These are phyloP conservation scores for Phragmatobia fuliginosa DNA, from an alignment of 2,888 invertebrate genomes.

Conservation along the genomic window DNA sequence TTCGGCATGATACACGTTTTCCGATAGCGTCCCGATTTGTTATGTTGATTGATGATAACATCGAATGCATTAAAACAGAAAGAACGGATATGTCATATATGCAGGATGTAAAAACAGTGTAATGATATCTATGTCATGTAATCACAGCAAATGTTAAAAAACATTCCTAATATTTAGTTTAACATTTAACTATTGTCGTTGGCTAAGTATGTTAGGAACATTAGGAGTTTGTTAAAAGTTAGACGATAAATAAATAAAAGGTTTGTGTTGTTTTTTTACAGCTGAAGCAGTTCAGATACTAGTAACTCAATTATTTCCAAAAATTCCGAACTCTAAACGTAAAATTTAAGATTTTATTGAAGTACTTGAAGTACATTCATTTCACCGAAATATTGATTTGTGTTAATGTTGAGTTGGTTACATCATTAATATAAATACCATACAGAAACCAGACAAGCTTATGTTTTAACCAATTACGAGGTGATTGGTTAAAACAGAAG, in stretches of 20 bases:
- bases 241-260: no score
- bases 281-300: no score
- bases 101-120: neutral
- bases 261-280: no score
- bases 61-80: constrained; percentile 42
- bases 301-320: no score
- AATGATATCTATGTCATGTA: constrained; percentile 1
- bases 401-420: neutral
- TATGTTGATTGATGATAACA: constrained; percentile 52
- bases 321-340: neutral
- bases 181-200: no score
- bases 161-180: neutral
- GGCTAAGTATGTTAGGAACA: no score
- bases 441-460: neutral
- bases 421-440: neutral
- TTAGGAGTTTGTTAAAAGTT: no score
- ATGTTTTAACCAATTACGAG: neutral
- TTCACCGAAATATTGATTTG: neutral
- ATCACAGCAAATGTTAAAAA: neutral
- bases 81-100: neutral
- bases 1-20: constrained; percentile 48
- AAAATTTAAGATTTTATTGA: no score
- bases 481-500: no score
- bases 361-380: neutral
- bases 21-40: constrained; percentile 44